Conservation (phyloP, 2,797 vertebrate species). For the Epinephelus malabaricus region DNA sequence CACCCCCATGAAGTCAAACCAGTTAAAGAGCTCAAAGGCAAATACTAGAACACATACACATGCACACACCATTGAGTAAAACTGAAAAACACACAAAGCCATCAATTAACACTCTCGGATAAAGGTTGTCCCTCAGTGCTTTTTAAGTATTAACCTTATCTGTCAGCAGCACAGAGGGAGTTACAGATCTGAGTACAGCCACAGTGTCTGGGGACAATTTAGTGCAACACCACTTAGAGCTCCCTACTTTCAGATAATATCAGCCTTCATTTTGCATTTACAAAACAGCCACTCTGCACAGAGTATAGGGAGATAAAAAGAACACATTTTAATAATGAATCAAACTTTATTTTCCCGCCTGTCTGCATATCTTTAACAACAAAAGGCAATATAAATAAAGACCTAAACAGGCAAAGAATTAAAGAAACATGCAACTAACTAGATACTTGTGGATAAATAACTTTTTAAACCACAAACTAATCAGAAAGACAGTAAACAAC, state of each 20-base stretch:
- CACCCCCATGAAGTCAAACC: no score
- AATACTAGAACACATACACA: no score
- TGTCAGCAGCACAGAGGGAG: constrained; percentile 14
- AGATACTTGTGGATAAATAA: no score
- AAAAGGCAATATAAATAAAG: neutral
- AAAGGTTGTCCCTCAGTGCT: constrained; percentile 27
- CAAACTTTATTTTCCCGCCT: neutral
- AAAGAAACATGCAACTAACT: neutral
- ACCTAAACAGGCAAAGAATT: neutral
- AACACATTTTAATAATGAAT: neutral
- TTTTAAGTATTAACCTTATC: constrained; percentile 23
- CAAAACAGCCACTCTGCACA: neutral
- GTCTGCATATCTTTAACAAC: neutral
- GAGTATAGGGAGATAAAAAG: neutral
- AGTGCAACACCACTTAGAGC: neutral
- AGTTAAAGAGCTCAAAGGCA: no score
- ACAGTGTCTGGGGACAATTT: constrained; percentile 1
- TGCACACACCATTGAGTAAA: no score
- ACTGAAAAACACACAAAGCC: no score
- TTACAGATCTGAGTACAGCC: constrained; percentile 15
- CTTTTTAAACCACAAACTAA: neutral
- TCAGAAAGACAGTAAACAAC: neutral
- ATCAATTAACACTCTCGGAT: neutral
- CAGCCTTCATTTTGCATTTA: constrained; percentile 18
- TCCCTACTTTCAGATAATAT: constrained; percentile 11